Evolutionary conservation across 1,140 invertebrate genomes (phyloP).

Genomic region (Mesaphorura yosii): DNA sequence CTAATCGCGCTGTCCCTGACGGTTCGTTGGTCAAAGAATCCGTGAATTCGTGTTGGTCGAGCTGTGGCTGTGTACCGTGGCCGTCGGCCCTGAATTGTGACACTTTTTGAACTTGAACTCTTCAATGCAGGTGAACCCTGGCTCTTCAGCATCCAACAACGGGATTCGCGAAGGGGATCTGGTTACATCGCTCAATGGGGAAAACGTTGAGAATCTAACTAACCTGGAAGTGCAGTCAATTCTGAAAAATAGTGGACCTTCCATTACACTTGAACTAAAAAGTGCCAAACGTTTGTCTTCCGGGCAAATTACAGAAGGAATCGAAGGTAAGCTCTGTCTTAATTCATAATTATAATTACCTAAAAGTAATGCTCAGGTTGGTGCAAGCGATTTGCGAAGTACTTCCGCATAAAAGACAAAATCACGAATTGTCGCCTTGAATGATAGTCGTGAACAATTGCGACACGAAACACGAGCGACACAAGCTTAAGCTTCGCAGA

Average conservation of each 20-base stretch:
- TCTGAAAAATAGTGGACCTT: constrained; percentile 54
- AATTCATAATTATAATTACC: not conserved
- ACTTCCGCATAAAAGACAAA: no score
- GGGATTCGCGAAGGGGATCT: constrained; percentile 67
- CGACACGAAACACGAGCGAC: no score
- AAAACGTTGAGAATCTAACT: constrained; percentile 52
- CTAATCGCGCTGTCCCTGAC: no score
- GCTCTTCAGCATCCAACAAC: constrained; percentile 60
- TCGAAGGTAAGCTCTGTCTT: not conserved
- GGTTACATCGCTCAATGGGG: constrained; percentile 64
- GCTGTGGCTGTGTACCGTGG: no score
- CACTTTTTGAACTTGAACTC: constrained; percentile 3
- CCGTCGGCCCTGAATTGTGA: no score
- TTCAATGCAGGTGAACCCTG: constrained; percentile 59
- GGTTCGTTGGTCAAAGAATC: no score
- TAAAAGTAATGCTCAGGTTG: no score
- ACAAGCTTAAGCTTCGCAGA: no score
- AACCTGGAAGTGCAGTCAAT: constrained; percentile 63
- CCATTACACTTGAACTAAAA: constrained; percentile 52
- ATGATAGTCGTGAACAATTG: no score
- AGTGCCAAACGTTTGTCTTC: constrained; percentile 14
- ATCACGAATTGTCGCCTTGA: no score
- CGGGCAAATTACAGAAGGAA: constrained; percentile 10
- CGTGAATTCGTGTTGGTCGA: no score
- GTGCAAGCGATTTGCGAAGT: no score